These are phyloP conservation scores for Clunio marinus DNA, from an alignment of 2,888 invertebrate species.

Conservation along the genomic window DNA sequence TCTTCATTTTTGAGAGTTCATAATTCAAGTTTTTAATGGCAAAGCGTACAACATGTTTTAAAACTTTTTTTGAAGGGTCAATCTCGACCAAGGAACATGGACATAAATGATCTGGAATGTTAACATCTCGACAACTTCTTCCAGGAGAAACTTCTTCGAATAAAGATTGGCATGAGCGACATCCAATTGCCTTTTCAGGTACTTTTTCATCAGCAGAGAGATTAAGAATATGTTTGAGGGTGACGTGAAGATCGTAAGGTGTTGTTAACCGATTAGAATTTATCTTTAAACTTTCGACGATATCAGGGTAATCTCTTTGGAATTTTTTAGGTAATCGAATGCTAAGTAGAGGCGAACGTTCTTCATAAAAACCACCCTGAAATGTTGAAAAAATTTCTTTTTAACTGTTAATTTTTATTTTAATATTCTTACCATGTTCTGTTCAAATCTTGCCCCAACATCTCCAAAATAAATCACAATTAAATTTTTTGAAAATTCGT, in stretches of 20 bases:
- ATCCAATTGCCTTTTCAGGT: conserved; percentile 52
- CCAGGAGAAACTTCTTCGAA: conserved; percentile 57
- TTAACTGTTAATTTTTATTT: background rate
- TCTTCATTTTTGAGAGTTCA: background rate
- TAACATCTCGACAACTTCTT: conserved; percentile 65
- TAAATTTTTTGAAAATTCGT: conserved; percentile 60
- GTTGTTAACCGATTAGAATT: conserved; percentile 52
- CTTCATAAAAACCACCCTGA: conserved; percentile 70
- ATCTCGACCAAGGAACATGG: conserved; percentile 54
- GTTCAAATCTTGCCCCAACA: conserved; percentile 74
- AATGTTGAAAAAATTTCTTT: background rate
- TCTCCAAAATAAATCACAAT: conserved; percentile 72
- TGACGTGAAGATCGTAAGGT: conserved; percentile 73
- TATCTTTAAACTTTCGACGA: conserved; percentile 49
- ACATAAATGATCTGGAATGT: conserved; percentile 71
- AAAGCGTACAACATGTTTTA: background rate
- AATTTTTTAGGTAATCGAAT: conserved; percentile 64
- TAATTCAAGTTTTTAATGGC: background rate
- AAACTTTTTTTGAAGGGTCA: background rate
- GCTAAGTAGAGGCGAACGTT: conserved; percentile 69
- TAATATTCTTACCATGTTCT: conserved; percentile 52
- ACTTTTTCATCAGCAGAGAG: conserved; percentile 51
- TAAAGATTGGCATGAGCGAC: conserved; percentile 62
- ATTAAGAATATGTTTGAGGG: conserved; percentile 60
- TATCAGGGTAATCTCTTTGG: conserved; percentile 54